Conservation (phyloP, 2,797 vertebrate genomes). For the Ibycter americanus region DNA sequence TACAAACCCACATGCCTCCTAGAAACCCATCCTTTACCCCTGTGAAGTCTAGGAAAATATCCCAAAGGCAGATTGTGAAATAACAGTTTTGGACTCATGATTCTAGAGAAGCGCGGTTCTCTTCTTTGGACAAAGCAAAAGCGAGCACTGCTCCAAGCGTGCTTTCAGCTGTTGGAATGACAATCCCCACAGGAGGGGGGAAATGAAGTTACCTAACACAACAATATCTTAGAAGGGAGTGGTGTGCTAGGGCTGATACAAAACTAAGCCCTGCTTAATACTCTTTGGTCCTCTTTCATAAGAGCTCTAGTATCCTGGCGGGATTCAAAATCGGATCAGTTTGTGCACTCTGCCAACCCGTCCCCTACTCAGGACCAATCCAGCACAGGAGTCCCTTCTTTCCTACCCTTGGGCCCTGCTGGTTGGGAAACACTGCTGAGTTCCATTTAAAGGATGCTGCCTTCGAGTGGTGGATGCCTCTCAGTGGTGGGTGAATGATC, state of each 20-base stretch:
- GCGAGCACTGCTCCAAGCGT: neutral
- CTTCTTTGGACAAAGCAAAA: neutral
- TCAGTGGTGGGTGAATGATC: neutral
- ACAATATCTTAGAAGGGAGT: neutral
- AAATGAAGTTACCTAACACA: neutral
- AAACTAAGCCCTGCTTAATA: neutral
- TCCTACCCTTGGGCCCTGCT: neutral
- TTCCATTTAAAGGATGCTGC: neutral
- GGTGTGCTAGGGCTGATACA: neutral
- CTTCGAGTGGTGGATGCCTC: conserved; percentile 1
- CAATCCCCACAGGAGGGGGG: neutral
- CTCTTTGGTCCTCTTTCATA: neutral
- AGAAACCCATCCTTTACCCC: neutral
- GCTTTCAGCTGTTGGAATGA: neutral
- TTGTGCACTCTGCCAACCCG: neutral
- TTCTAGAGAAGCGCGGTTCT: neutral
- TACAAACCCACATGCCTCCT: neutral
- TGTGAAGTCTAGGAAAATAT: neutral
- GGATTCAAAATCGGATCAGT: neutral
- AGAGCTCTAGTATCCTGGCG: neutral
- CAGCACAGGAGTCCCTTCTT: neutral
- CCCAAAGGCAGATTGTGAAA: neutral
- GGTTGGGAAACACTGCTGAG: neutral
- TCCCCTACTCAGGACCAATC: neutral
- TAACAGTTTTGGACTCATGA: neutral